Evolutionary conservation across 2,113 vertebrate species (phyloP), one percentile per base, ranked within the genome.

Genomic region (Crotalus helleri): DNA sequence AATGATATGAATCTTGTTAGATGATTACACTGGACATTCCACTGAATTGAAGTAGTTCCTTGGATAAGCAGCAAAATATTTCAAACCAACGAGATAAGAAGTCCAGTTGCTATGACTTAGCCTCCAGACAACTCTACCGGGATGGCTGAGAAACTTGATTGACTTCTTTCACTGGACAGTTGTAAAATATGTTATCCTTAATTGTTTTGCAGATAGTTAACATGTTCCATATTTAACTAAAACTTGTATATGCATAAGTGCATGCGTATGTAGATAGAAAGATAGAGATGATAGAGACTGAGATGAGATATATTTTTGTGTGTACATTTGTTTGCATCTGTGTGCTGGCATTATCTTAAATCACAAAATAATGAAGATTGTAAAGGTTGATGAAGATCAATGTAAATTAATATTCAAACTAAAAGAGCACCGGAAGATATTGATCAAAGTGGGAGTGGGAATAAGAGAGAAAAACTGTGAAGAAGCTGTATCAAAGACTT

Each of bases 1-100:
- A 55, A 94, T 93, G 92, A 92, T 95, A 92, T 95, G 92, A 90
- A 1, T n/a, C 4, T 29, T 58, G 21, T 59, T 61, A 69, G 24
- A 7, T 12, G 4, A 39, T 29, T 51, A 12, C n/a, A 74, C 69
- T 74, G 69, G 57, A 24, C 19, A 59, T 11, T 29, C 61, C 61
- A 64, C 61, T 64, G 26, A 29, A 64, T 29, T 12, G 61, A 64
- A 64, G 26, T 29, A 64, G 26, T 10, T 61, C 10, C 59, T 61
- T 64, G 26, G 10, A 12, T 29, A 29, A 64, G 26, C 26, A n/a
- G 26, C 26, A 64, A 64, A 29, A 64, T 64, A 26, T 64, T 64
- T 64, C 61, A 64, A n/a, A 13, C 13, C 26, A 64, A 13, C 26
- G n/a, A 64, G 26, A 26, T 64, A n/a, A 64, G 59, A 64, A 64